Evolutionary conservation across 2,888 invertebrate genomes (phyloP).

Genomic region (Erebia aethiops): DNA sequence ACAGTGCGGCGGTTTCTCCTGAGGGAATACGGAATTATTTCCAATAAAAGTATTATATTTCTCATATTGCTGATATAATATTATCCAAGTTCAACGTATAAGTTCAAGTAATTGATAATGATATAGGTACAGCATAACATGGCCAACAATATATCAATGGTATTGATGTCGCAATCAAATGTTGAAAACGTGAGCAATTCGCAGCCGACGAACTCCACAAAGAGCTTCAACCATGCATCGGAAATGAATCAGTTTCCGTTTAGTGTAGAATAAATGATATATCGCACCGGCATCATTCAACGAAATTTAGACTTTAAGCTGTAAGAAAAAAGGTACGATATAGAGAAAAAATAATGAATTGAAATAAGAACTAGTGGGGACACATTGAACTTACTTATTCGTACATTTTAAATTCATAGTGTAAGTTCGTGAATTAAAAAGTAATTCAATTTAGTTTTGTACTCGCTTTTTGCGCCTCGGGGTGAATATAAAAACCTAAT

Average conservation of each 20-base stretch:
- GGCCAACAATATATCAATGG: slow-evolving; percentile 50
- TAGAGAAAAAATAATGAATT: slow-evolving; percentile 50
- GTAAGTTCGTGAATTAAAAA: slow-evolving; percentile 58
- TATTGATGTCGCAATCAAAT: slow-evolving; percentile 79
- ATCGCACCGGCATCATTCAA: slow-evolving; percentile 56
- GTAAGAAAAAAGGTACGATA: slow-evolving; percentile 54
- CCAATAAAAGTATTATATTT: slow-evolving; percentile 34
- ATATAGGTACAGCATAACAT: slow-evolving; percentile 29
- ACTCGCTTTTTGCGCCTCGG: slow-evolving; percentile 37
- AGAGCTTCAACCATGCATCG: slow-evolving; percentile 80
- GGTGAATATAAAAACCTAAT: slow-evolving; percentile 43
- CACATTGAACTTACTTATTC: slow-evolving; percentile 57
- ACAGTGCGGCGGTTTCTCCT: slow-evolving; percentile 38
- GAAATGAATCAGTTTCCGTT: slow-evolving; percentile 82
- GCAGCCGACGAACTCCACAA: slow-evolving; percentile 76
- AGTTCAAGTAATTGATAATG: slow-evolving; percentile 34
- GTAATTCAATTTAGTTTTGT: slow-evolving; percentile 50
- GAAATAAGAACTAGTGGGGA: slow-evolving; percentile 56
- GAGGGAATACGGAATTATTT: slow-evolving; percentile 46
- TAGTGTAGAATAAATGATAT: slow-evolving; percentile 74
- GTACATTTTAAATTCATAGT: slow-evolving; percentile 60
- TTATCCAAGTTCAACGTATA: not conserved
- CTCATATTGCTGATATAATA: slow-evolving; percentile 1
- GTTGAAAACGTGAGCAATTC: slow-evolving; percentile 79
- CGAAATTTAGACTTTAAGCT: slow-evolving; percentile 59